Percentiles rank a stretch among this genome's conserved stretches.
Conservation (phyloP, 2,113 vertebrate genomes). For the Protomyctophum bolini region DNA sequence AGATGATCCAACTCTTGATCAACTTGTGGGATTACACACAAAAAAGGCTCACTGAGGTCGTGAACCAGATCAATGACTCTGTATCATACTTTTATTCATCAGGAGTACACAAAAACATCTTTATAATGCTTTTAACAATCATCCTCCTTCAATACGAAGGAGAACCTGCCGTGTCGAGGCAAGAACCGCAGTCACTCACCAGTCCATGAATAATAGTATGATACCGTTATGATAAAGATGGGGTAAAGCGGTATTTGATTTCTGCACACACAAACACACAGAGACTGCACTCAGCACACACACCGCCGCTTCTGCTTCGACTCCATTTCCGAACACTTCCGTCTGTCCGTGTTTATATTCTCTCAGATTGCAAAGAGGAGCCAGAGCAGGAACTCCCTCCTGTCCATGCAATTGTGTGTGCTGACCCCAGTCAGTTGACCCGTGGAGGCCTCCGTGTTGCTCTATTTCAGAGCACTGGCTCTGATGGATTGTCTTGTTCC, state of each 20-base stretch:
- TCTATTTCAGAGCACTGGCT: constrained; percentile 27
- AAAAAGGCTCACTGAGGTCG: constrained; percentile 18
- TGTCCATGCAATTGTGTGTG: constrained; percentile 58
- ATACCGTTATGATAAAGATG: constrained; percentile 7
- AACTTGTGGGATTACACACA: constrained; percentile 55
- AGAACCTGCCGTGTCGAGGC: background rate
- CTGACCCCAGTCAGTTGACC: constrained; percentile 70
- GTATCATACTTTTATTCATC: background rate
- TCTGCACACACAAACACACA: constrained; percentile 12
- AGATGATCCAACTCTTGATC: constrained; percentile 61
- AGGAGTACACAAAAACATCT: background rate
- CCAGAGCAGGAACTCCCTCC: constrained; percentile 61
- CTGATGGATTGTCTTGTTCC: constrained; percentile 32
- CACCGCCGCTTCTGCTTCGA: constrained; percentile 45
- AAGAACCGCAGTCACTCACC: no score
- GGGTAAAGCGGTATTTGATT: constrained; percentile 34
- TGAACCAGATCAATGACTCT: constrained; percentile 23
- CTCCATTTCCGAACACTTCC: constrained; percentile 47
- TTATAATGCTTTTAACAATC: background rate
- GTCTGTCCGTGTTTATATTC: constrained; percentile 55
- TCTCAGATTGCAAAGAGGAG: constrained; percentile 60
- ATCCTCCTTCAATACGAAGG: no score
- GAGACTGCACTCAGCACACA: constrained; percentile 13
- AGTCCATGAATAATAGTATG: no score
- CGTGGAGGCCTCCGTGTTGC: constrained; percentile 53